Percentiles rank a stretch among this genome's conserved stretches.
phyloP scores from a whole-genome alignment of 2,888 invertebrate species.

The Microctonus aethiopoides region DNA sequence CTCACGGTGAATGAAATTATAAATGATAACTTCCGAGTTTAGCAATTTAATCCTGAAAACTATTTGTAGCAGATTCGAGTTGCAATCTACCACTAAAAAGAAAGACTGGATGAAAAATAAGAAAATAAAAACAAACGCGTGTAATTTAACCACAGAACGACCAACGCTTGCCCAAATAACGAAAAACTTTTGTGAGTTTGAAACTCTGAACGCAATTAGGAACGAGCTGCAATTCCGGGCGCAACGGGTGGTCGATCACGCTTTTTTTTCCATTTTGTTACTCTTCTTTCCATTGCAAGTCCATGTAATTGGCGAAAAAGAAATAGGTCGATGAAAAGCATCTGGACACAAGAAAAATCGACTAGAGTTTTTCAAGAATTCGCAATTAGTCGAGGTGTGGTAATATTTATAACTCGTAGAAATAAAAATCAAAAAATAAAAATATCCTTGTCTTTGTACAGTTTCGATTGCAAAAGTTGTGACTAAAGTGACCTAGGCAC shows the following conservation, averaged over 20 bases:
- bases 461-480: conserved; percentile 46
- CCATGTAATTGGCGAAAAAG: conserved; percentile 26
- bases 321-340: conserved; percentile 1
- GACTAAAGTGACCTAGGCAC: conserved; percentile 12
- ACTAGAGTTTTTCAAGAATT: conserved; percentile 13
- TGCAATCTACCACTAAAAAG: not conserved
- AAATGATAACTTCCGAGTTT: conserved; percentile 6
- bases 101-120: conserved; percentile 12
- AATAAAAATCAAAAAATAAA: not conserved
- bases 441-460: conserved; percentile 25
- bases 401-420: conserved; percentile 21
- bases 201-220: conserved; percentile 31
- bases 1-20: not conserved
- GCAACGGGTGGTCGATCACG: conserved; percentile 41
- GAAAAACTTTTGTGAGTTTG: conserved; percentile 28
- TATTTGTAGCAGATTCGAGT: conserved; percentile 13
- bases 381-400: conserved; percentile 19
- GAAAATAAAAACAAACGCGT: not conserved
- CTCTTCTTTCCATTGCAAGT: not conserved
- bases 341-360: conserved; percentile 22
- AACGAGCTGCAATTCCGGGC: conserved; percentile 24
- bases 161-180: conserved; percentile 26
- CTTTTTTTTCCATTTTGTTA: conserved; percentile 19
- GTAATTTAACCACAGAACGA: conserved; percentile 19
- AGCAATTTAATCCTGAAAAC: conserved; percentile 8